Evolutionary conservation across 2,888 invertebrate genomes (phyloP), one percentile per base, ranked within the genome.

Genomic region (Blastobasis adustella): DNA sequence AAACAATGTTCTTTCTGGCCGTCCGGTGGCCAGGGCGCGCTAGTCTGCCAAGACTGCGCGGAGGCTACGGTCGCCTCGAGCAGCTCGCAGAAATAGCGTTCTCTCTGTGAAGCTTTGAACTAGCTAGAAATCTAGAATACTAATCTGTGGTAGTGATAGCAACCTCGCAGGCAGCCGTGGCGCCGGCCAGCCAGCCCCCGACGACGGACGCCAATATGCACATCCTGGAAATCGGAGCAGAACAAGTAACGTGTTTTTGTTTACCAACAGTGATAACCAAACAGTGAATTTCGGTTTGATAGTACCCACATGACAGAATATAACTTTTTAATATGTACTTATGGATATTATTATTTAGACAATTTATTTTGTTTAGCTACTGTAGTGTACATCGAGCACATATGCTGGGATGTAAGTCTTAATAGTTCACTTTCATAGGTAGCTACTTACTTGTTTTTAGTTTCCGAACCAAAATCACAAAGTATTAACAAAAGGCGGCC

Each of bases 171-270:
- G 64, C 49, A 52, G 60, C 62, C 56, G 59, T 54, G 68, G 78
- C 71, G 71, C 78, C 78, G 81, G 72, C 58, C 69, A 73, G 65
- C 60, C 57, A 61, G 54, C 57, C 58, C 58, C 66, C 75, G 69
- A 74, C 75, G 69, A 74, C 57, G 59, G 56, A 65, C 60, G 65
- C 67, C 65, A 80, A 74, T 59, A 89, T 89, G 89, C 89, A 89
- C 62, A 84, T 89, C 68, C 73, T 89, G 71, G 89, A 89, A 64
- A 80, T 89, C 56, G 88, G 88, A 67, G 83, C 84, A 54, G 89
- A 89, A 57, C 88, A 89, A 77, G 89, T 89, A 89, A 84, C 60
- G 59, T 60, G 56, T 57, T 62, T 63, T 67, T 67, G 58, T 67
- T 59, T 62, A 63, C 55, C 63, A 65, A 67, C 64, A 70, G 63